Percentiles rank a stretch among this genome's conserved stretches.
These are phyloP conservation scores for Tokudaia tokunoshimensis DNA, from an alignment of 2,797 vertebrate species.

Conservation along the genomic window DNA sequence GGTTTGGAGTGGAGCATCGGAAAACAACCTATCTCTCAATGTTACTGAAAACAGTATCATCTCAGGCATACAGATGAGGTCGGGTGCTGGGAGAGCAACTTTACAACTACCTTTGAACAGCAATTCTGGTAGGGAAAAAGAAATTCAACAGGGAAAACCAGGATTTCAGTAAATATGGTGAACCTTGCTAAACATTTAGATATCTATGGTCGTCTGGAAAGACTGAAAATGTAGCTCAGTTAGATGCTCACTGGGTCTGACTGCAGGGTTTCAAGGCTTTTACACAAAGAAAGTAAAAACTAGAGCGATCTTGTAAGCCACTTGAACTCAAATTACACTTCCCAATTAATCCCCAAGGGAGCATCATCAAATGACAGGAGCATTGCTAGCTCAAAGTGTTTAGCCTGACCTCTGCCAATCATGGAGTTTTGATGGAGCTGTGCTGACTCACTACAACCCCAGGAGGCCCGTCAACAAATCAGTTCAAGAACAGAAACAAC, in stretches of 20 bases:
- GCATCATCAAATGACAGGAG: neutral
- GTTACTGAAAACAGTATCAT: constrained; percentile 7
- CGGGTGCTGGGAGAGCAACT: neutral
- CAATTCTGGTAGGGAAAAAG: neutral
- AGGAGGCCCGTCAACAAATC: neutral
- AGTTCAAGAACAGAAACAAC: neutral
- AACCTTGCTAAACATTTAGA: neutral
- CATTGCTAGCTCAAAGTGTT: neutral
- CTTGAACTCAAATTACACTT: neutral
- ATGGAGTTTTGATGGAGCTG: neutral
- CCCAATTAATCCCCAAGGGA: neutral
- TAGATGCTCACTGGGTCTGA: neutral
- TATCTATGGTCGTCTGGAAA: neutral
- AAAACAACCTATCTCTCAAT: neutral
- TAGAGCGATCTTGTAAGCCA: neutral
- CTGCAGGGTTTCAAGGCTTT: neutral
- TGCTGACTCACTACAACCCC: neutral
- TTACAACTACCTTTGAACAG: neutral
- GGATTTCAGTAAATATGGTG: neutral
- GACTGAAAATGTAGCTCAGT: neutral
- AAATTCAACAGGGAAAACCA: neutral
- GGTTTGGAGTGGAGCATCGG: neutral
- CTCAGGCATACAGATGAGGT: neutral
- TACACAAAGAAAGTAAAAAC: constrained; percentile 25
- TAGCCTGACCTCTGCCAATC: constrained; percentile 1